Evolutionary conservation across 2,113 vertebrate species (phyloP), one percentile per base, ranked within the genome.

Genomic region (Lophura nycthemera): DNA sequence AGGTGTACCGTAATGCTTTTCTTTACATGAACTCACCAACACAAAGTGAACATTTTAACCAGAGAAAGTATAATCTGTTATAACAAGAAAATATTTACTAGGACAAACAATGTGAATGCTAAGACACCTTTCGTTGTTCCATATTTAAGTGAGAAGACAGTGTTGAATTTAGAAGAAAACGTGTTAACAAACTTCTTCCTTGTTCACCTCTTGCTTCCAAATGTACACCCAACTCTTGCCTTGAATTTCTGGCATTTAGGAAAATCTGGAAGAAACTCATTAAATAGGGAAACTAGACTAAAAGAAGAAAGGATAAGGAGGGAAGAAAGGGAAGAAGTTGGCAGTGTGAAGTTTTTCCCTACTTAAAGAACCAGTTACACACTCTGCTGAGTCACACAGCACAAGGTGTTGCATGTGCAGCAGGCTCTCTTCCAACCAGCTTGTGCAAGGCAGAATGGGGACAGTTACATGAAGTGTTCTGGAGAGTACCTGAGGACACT

Each of bases 1-100:
- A 42, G 45, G 70, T 4, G 30, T 16, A 79, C n/a, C 0, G 0
- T 8, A 74, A 52, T 15, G 6, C 14, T 59, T 30, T 43, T 19
- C 38, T 47, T 29, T 32, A n/a, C 3, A 3, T 2, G 6, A 80
- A 38, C 22, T 18, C 13, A 3, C 10, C 2, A 6, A 48, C 3
- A 22, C 0, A 34, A 13, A 48, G 16, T 5, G 3, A 64, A 65
- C 64, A 6, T 57, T 50, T 40, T 54, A 71, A 72, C 27, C 10
- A 6, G 6, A 76, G 11, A 21, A 82, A 76, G 63, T 16, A 89
- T 32, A 89, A 34, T 18, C 30, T 34, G 17, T 40, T 52, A 71
- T 17, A 40, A n/a, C 43, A 57, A 47, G n/a, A 27, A 52, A 47
- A 71, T 57, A 61, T n/a, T 54, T 6, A 56, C 52, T 21, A n/a